phyloP scores from a whole-genome alignment of 2,888 invertebrate genomes.

The Cheilosia grossa region DNA sequence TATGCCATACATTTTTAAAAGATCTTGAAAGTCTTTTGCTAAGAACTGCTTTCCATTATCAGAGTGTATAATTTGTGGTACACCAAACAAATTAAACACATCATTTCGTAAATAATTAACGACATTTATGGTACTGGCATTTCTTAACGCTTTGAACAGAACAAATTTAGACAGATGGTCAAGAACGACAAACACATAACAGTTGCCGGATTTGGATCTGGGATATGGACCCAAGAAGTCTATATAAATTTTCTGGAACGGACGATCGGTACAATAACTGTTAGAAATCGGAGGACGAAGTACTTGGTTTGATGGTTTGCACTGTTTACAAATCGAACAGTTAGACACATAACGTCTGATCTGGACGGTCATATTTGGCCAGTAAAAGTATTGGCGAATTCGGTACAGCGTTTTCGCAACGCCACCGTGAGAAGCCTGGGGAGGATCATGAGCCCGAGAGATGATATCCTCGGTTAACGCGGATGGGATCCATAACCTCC shows the following conservation, averaged over 20 bases:
- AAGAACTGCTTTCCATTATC: background rate
- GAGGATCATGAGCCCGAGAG: background rate
- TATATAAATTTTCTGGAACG: background rate
- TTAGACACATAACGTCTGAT: background rate
- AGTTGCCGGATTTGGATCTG: background rate
- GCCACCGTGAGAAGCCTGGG: background rate
- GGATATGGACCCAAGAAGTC: too few relatives aligned
- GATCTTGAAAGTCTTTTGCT: too few relatives aligned
- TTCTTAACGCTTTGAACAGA: background rate
- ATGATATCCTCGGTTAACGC: too few relatives aligned
- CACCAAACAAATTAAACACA: too few relatives aligned
- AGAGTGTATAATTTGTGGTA: background rate
- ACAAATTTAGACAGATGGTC: conserved; percentile 1
- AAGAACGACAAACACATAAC: background rate
- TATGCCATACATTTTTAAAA: too few relatives aligned
- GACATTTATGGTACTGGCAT: background rate
- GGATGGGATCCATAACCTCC: too few relatives aligned
- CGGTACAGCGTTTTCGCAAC: background rate
- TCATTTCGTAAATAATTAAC: background rate
- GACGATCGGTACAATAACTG: background rate
- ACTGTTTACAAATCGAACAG: background rate
- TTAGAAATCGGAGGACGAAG: background rate
- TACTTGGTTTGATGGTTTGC: background rate
- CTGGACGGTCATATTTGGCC: background rate
- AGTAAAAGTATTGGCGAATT: background rate